Conservation (phyloP, 2,888 invertebrate species). For the Merodon equestris region DNA sequence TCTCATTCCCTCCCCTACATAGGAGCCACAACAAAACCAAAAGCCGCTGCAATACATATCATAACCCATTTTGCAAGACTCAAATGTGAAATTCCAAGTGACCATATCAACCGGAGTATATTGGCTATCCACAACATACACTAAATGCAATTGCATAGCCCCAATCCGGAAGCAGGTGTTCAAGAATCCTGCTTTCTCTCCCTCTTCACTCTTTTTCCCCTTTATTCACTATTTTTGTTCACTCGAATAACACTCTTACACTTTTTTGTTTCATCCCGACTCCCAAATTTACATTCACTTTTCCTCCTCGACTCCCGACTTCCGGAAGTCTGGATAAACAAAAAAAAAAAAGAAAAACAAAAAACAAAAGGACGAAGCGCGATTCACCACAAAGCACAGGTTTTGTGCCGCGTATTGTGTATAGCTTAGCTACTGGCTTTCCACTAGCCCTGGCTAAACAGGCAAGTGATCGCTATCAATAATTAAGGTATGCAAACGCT, state of each 20-base stretch:
- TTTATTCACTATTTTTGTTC: slow-evolving; percentile 23
- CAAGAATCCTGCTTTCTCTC: slow-evolving; percentile 22
- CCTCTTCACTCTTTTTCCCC: no score
- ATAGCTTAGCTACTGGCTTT: slow-evolving; percentile 36
- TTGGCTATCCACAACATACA: slow-evolving; percentile 48
- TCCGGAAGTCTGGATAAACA: not conserved
- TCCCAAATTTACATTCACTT: slow-evolving; percentile 35
- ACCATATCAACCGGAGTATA: slow-evolving; percentile 9
- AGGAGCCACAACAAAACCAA: slow-evolving; percentile 35
- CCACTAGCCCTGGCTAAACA: slow-evolving; percentile 53
- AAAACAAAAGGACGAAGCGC: slow-evolving; percentile 10
- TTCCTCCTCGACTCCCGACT: not conserved
- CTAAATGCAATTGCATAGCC: not conserved
- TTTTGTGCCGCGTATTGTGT: slow-evolving; percentile 26
- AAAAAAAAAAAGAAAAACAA: slow-evolving; percentile 13
- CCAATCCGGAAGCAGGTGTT: slow-evolving; percentile 53
- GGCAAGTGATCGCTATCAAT: slow-evolving; percentile 62
- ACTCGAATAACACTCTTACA: slow-evolving; percentile 67
- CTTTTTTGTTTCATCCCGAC: slow-evolving; percentile 31
- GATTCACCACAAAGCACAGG: slow-evolving; percentile 1
- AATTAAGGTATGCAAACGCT: slow-evolving; percentile 65
- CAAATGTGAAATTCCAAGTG: slow-evolving; percentile 43
- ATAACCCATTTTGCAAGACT: slow-evolving; percentile 22
- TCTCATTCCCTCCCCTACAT: slow-evolving; percentile 22
- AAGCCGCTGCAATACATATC: slow-evolving; percentile 7